Percentiles rank a stretch among this genome's conserved stretches.
Evolutionary conservation across 2,797 vertebrate species (phyloP).

Genomic region (Discoglossus pictus): DNA sequence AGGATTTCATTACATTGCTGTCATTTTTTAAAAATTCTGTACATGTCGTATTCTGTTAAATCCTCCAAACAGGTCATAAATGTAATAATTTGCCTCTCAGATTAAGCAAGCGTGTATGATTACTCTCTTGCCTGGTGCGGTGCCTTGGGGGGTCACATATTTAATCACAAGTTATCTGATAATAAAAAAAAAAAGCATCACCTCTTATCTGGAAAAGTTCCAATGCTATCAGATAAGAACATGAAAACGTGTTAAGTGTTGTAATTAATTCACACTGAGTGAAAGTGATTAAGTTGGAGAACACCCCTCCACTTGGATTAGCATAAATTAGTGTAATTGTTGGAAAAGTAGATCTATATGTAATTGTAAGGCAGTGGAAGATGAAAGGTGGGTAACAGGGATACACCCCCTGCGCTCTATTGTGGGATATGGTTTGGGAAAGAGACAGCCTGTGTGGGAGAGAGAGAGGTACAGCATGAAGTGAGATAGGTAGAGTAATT

Average conservation of each 20-base stretch:
- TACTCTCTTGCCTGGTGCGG: background rate
- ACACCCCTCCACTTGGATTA: no score
- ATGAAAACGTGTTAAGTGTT: slow-evolving; percentile 6
- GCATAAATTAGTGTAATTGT: no score
- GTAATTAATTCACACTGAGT: background rate
- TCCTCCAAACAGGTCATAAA: slow-evolving; percentile 43
- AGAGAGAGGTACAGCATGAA: no score
- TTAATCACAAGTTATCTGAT: slow-evolving; percentile 13
- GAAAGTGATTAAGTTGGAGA: background rate
- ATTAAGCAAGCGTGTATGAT: slow-evolving; percentile 1
- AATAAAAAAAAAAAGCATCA: slow-evolving; percentile 13
- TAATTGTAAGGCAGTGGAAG: no score
- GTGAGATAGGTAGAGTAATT: no score
- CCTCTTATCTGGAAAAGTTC: background rate
- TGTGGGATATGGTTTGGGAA: no score
- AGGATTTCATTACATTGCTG: no score
- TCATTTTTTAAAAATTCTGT: no score
- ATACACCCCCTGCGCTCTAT: no score
- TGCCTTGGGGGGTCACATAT: slow-evolving; percentile 22
- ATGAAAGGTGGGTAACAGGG: no score
- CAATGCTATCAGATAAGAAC: slow-evolving; percentile 21
- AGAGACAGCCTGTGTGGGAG: no score
- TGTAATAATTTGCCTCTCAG: slow-evolving; percentile 8
- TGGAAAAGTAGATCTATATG: no score
- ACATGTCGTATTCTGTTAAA: slow-evolving; percentile 36